Evolutionary conservation across 1,140 invertebrate species (phyloP), one percentile per base, ranked within the genome.

Genomic region (Polypedilum pembai): DNA sequence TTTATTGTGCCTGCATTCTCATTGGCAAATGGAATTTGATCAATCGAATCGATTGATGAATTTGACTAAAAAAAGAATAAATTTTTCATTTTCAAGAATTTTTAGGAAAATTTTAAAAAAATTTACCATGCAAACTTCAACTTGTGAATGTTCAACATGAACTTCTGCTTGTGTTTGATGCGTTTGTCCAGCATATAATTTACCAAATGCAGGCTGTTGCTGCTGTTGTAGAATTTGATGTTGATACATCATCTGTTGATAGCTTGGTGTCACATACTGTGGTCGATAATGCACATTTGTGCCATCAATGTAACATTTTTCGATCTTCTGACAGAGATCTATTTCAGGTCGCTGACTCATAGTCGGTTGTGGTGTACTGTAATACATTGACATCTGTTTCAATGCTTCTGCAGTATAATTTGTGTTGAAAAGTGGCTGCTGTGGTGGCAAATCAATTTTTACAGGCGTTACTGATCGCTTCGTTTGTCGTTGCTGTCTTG

Each of bases 1-100:
- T 97, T 96, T 80, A 99, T 98, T 24, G 97, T 99, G 10, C 96
- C 97, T 41, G 95, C 95, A 84, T 98, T 98, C 81, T 99, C 97
- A 83, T 98, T 98, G 75, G 97, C 96, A 84, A 99, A 99, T 56
- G 96, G 96, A 81, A 99, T 88, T 77, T 94, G 96, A 83, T 98
- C 96, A 69, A 82, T 82, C 21, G 94, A 96, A 85, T 98, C 93
- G 74, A 94, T 95, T 84, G 94, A 97, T 76, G 94, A 96, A 85
- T 90, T 96, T 78, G 95, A 96, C 90, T 95, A 86, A 74, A 20
- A 40, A 3, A 18, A 45, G 8, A 74, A 45, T 20, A 18, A 18
- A 66, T 2, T 8, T 4, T 66, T 7, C 3, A 45, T 3, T 45
- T 45, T 45, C 8, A 45, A 15, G 12, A 56, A 1, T n/a, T 12